Evolutionary conservation across 2,113 vertebrate species (phyloP).

Genomic region (Glareola pratincola): DNA sequence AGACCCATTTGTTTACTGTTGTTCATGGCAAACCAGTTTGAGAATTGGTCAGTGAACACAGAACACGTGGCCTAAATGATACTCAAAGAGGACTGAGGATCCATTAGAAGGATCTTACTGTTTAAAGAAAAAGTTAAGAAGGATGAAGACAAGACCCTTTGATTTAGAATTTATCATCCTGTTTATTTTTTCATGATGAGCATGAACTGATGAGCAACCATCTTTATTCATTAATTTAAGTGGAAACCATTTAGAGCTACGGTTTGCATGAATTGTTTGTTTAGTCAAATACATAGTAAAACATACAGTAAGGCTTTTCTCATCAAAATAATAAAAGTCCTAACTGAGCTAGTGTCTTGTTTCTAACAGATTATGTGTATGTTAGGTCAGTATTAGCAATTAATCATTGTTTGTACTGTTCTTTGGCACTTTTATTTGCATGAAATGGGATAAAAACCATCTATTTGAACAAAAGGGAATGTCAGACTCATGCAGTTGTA

Average conservation of each 20-base stretch:
- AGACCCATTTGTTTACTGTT: background rate
- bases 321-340: background rate
- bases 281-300: background rate
- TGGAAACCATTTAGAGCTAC: background rate
- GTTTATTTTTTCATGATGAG: background rate
- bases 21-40: background rate
- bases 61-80: background rate
- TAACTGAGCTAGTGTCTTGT: background rate
- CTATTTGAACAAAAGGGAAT: background rate
- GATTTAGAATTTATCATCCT: background rate
- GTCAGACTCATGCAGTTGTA: background rate
- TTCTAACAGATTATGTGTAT: background rate
- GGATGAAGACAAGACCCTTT: background rate
- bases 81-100: background rate
- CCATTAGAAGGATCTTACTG: background rate
- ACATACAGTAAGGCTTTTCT: background rate
- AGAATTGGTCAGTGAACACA: background rate
- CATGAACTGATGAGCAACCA: background rate
- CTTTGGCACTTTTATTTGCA: background rate
- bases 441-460: background rate
- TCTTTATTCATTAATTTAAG: background rate
- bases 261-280: background rate
- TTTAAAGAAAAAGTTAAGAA: background rate
- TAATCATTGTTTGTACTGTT: background rate
- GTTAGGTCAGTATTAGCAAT: background rate